Evolutionary conservation across 2,113 vertebrate genomes (phyloP).

Genomic region (Mobula hypostoma): DNA sequence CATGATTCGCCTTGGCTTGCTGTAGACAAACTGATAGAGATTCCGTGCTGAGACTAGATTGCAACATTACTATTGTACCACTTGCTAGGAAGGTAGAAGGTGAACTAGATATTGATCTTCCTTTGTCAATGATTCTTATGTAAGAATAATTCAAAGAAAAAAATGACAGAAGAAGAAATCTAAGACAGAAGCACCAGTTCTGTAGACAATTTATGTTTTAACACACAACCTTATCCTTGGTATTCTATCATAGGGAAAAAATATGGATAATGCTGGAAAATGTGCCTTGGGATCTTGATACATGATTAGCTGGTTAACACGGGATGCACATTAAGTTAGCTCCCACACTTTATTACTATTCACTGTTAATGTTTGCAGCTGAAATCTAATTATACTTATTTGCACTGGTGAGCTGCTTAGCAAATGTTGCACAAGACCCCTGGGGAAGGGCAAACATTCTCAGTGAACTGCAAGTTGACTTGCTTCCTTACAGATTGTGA

Average conservation of each 20-base stretch:
- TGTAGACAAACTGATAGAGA: neutral
- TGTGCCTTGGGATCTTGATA: too few species aligned
- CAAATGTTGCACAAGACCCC: neutral
- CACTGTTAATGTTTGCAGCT: too few species aligned
- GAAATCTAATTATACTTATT: neutral
- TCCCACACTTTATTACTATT: too few species aligned
- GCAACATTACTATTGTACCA: neutral
- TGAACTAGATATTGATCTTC: neutral
- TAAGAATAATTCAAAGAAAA: neutral
- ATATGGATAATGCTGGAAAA: too few species aligned
- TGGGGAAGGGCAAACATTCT: neutral
- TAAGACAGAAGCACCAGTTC: neutral
- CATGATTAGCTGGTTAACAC: too few species aligned
- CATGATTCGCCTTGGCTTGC: neutral
- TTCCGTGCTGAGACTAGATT: too few species aligned
- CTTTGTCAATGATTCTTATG: neutral
- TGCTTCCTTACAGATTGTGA: neutral
- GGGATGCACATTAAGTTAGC: too few species aligned
- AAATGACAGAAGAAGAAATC: neutral
- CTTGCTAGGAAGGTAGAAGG: neutral
- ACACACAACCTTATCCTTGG: neutral
- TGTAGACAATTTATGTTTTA: neutral
- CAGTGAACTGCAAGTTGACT: neutral
- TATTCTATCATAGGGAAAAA: neutral
- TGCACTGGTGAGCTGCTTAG: neutral